Evolutionary conservation across 2,888 invertebrate genomes (phyloP), one percentile per base, ranked within the genome.

Genomic region (Fragum sueziense): DNA sequence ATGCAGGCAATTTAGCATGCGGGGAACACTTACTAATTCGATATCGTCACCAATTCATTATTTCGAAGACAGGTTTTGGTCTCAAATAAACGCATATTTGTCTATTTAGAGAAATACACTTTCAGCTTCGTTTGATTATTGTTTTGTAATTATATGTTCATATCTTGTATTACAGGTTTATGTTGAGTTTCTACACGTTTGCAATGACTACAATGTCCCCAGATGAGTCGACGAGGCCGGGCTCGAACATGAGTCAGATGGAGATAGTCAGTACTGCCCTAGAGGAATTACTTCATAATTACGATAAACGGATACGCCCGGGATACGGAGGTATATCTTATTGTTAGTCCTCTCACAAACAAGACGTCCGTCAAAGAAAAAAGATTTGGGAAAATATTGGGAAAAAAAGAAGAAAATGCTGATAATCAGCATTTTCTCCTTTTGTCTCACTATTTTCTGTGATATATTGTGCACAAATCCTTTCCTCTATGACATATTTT

Each of bases 291-390:
- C 62, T 84, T 17, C 79, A 69, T 20, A 70, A 74, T 59, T 84
- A 84, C 34, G 84, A 84, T 61, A 84, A 84, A 34, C 29, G 82
- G 25, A 82, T 84, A 61, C 74, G 84, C 27, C 84, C 84, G 1
- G 84, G 82, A 47, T 80, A 84, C 73, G 84, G 84, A n/a, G 80
- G 84, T 82, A 73, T n/a, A n/a, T n/a, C n/a, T n/a, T n/a, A n/a
- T n/a, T n/a, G n/a, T n/a, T n/a, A n/a, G n/a, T n/a, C n/a, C n/a
- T n/a, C n/a, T n/a, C n/a, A n/a, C n/a, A n/a, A n/a, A n/a, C n/a
- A n/a, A n/a, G n/a, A n/a, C n/a, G n/a, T n/a, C 6, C 37, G 7
- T 37, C 37, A 37, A 37, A 37, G 37, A 14, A 37, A 37, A 37
- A 37, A 14, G 37, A 37, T 37, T 37, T 37, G 37, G 6, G 37